Percentiles rank a stretch among this genome's conserved stretches.
phyloP scores from a whole-genome alignment of 2,888 invertebrate genomes.

The Ferrisia virgata region DNA sequence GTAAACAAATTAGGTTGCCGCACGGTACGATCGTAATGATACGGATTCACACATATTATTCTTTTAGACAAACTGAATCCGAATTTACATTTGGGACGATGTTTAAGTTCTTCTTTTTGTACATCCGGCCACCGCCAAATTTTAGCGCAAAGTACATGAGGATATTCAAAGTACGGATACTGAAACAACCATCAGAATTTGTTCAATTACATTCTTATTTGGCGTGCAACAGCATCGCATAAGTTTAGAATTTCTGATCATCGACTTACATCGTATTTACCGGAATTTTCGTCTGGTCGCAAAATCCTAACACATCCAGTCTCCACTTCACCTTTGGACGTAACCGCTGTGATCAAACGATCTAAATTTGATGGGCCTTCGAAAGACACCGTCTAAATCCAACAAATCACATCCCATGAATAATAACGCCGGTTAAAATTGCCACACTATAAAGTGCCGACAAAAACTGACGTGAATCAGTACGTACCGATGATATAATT shows the following conservation, averaged over 20 bases:
- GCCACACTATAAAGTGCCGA: slow-evolving; percentile 28
- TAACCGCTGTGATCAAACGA: slow-evolving; percentile 96
- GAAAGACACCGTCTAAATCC: slow-evolving; percentile 69
- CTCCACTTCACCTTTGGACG: slow-evolving; percentile 96
- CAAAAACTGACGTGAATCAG: no score
- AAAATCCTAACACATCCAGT: slow-evolving; percentile 99
- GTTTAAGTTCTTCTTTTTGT: slow-evolving; percentile 98
- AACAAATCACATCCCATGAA: neutral
- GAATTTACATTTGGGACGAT: slow-evolving; percentile 88
- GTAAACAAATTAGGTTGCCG: no score
- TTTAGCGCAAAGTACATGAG: slow-evolving; percentile 97
- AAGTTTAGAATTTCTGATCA: no score
- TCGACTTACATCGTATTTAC: slow-evolving; percentile 79
- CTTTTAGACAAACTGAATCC: slow-evolving; percentile 99
- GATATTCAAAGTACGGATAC: slow-evolving; percentile 91
- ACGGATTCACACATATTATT: slow-evolving; percentile 98
- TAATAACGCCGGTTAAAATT: neutral
- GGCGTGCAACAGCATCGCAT: no score
- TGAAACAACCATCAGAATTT: neutral
- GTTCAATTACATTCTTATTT: no score
- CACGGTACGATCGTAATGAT: slow-evolving; percentile 98
- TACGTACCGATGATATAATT: slow-evolving; percentile 83
- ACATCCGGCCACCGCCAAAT: slow-evolving; percentile 99
- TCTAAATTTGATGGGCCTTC: slow-evolving; percentile 87
- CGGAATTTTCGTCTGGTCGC: slow-evolving; percentile 82